Base-by-base conservation (phyloP, 2,113 vertebrate species). In the Oncorhynchus clarkii region DNA sequence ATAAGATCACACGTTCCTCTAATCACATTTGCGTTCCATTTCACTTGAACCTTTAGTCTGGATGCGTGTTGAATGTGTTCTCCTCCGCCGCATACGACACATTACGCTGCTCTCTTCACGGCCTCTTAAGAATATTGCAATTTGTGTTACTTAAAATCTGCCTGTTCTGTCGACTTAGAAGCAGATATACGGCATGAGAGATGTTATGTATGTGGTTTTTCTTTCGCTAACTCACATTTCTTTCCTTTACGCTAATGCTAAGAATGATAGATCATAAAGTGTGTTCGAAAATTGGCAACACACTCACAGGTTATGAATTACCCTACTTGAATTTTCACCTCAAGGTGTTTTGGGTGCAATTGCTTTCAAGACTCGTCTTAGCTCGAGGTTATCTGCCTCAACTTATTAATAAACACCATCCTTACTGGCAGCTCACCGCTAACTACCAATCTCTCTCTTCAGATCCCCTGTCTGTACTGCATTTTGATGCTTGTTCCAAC, bases 41-140 rank as follows among this genome's bases (percentile, higher is more conserved):
- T 81, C 71, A 75, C 85, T 84, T 88, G 88, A 77, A 88, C 86
- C 78, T 84, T 83, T 14, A 45, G 29, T 60, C 82, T 80, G 84
- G 85, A 82, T 80, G 78, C 79, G 81, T 85, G 83, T 75, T 76
- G 54, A 34, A 67, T 31, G 7, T 26, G 67, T 80, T 85, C 49
- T 78, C 72, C 81, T 81, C 73, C 79, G 80, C 80, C 76, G 74
- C 83, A 78, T 59, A 66, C 72, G 29, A 2, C 26, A 84, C 83
- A 77, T 67, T 80, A 78, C 78, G 71, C 80, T 74, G 48, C 57
- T 78, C 31, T 4, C 18, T 66, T 75, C 71, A 69, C 73, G 69
- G 60, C 22, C 34, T 34, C 22, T 71, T 64, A 59, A 49, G 68
- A 76, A 67, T 68, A 24, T 72, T 51, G 70, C 57, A 65, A 48